Conservation (phyloP, 2,113 vertebrate species). For the Lates calcarifer region DNA sequence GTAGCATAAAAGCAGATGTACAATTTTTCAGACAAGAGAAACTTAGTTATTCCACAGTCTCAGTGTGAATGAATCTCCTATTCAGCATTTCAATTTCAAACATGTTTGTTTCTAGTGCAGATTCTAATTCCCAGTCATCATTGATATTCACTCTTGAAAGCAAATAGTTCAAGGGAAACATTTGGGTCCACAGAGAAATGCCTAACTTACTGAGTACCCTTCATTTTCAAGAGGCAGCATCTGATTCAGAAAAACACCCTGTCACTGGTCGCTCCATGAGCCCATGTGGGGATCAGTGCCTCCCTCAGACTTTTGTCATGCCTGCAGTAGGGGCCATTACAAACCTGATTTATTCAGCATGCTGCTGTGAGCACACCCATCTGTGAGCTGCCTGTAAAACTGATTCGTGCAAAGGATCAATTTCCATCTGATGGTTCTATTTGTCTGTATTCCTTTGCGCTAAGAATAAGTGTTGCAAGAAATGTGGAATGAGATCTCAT, state of each 20-base stretch:
- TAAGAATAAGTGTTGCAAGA: conserved; percentile 57
- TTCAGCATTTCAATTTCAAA: conserved; percentile 74
- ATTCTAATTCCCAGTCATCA: conserved; percentile 75
- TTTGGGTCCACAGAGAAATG: conserved; percentile 67
- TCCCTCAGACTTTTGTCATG: conserved; percentile 62
- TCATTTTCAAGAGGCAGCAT: conserved; percentile 52
- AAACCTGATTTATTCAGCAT: conserved; percentile 68
- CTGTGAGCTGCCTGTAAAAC: conserved; percentile 70
- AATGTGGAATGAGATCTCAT: conserved; percentile 73
- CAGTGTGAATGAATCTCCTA: conserved; percentile 39
- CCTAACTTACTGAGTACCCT: conserved; percentile 54
- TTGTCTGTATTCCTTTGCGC: conserved; percentile 58
- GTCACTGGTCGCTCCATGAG: conserved; percentile 27
- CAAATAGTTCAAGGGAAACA: conserved; percentile 79
- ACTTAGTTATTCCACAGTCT: conserved; percentile 4
- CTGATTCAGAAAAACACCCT: conserved; percentile 41
- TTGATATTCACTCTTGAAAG: conserved; percentile 79
- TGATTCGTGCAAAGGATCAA: conserved; percentile 68
- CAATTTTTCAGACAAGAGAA: conserved; percentile 21
- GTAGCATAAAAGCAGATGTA: conserved; percentile 22
- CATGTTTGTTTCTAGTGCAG: conserved; percentile 70
- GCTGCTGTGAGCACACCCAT: conserved; percentile 61
- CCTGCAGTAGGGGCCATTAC: conserved; percentile 65
- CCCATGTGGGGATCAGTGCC: conserved; percentile 34
- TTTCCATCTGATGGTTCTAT: conserved; percentile 75